Percentiles rank a stretch among this genome's conserved stretches.
phyloP scores from a whole-genome alignment of 1,140 invertebrate species.

The Hypothenemus hampei region DNA sequence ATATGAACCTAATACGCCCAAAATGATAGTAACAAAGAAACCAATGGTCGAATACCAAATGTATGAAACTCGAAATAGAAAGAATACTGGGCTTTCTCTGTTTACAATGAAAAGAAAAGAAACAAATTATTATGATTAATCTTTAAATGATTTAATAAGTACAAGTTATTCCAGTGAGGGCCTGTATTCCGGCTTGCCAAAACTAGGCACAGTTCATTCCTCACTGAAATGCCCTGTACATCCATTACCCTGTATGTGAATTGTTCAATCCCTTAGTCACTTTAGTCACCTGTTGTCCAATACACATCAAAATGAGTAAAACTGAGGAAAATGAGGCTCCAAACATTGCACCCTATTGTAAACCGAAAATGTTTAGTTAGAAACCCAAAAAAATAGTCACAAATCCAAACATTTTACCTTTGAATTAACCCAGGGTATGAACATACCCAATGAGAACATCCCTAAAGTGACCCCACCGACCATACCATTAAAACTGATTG shows the following conservation, averaged over 20 bases:
- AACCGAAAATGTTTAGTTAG: conserved; percentile 3
- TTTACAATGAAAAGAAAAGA: too few relatives aligned
- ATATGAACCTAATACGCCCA: conserved; percentile 60
- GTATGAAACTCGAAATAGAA: conserved; percentile 62
- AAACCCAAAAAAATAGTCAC: too few relatives aligned
- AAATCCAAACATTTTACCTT: conserved; percentile 55
- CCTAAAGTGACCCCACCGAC: conserved; percentile 81
- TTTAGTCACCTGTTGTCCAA: conserved; percentile 63
- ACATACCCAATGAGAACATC: conserved; percentile 83
- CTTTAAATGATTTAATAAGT: too few relatives aligned
- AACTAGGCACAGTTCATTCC: too few relatives aligned
- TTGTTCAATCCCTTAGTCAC: conserved; percentile 49
- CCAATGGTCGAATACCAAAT: conserved; percentile 70
- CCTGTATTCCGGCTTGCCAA: too few relatives aligned
- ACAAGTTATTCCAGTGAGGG: too few relatives aligned
- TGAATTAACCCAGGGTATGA: conserved; percentile 77
- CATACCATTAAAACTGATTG: conserved; percentile 81
- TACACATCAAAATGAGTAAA: conserved; percentile 67
- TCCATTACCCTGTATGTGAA: too few relatives aligned
- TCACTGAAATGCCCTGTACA: too few relatives aligned
- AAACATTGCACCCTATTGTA: conserved; percentile 60
- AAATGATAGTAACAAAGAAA: conserved; percentile 54
- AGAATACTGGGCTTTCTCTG: conserved; percentile 38
- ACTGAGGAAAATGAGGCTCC: conserved; percentile 58
- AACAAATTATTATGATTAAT: too few relatives aligned